Base-by-base conservation (phyloP, 64 coral and sea anemone species). In the Porites australiensis region DNA sequence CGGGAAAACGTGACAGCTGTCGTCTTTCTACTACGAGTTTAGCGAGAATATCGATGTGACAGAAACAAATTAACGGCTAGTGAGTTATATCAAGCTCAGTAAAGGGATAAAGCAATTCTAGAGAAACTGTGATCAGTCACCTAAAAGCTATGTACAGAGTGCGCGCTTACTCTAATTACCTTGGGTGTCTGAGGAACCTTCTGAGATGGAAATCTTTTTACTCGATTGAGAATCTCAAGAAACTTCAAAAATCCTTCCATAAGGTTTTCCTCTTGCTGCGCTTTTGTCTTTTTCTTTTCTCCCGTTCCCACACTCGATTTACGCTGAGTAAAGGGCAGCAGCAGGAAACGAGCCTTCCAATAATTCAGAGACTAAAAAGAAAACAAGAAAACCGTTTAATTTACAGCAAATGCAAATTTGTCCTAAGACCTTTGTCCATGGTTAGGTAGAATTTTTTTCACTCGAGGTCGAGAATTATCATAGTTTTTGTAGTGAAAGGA, bases 161-260 rank as follows among this genome's bases (percentile, higher is more conserved):
- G 27, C 4, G 44, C 20, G 9, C 21, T 44, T 22, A 9, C 47
- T 74, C 2, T 3, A 74, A 20, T 8, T 91, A 97, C 95, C 81
- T 91, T 94, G 4, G 92, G 95, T 7, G 92, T 82, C 51, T 74
- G 64, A 0, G 88, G 74, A 59, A 65, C 70, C 83, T 93, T 97
- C 19, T 83, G 88, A 14, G 52, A 13, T 20, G 86, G 86, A 57
- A 82, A 74, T 54, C 94, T 63, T 61, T 95, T 95, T 67, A 99
- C 86, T 14, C 98, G 89, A 91, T 99, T 99, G 11, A 99, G 74
- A 23, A 86, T 81, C 88, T 99, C 98, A 4, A 99, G 64, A 72
- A 93, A 99, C 59, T 88, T 90, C 44, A 99, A 64, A 47, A 99
- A 55, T 55, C 98, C 94, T 79, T 99, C 94, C 43, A 96, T 66